Conservation (phyloP, 2,797 vertebrate genomes). For the Hybognathus amarus region DNA sequence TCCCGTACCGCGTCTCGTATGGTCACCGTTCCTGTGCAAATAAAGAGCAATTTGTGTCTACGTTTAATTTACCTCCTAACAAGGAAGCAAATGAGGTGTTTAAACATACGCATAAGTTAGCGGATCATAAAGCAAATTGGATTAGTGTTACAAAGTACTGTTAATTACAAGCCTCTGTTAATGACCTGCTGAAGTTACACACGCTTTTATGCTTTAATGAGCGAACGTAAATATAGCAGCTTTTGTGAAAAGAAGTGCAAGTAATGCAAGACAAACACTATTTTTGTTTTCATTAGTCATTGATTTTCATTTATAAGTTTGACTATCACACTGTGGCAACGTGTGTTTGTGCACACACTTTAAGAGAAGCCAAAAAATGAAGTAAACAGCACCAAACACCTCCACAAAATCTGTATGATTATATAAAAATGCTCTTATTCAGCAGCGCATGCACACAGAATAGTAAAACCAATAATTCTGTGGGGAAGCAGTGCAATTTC, state of each 20-base stretch:
- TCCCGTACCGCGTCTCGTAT: constrained; percentile 51
- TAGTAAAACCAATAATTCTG: neutral
- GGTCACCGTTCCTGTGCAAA: constrained; percentile 56
- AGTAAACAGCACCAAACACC: neutral
- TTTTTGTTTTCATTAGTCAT: neutral
- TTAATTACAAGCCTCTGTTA: constrained; percentile 76
- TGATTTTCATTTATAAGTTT: neutral
- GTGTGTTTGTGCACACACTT: neutral
- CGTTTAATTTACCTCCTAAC: constrained; percentile 80
- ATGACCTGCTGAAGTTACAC: constrained; percentile 77
- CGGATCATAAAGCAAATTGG: constrained; percentile 82
- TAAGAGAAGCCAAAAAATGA: neutral
- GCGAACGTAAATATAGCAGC: constrained; percentile 69
- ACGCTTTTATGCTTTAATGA: constrained; percentile 74
- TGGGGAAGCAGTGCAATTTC: neutral
- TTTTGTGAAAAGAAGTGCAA: constrained; percentile 52
- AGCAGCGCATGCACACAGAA: neutral
- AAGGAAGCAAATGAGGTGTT: constrained; percentile 79
- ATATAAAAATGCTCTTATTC: neutral
- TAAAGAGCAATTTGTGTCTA: constrained; percentile 64
- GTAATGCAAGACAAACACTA: neutral
- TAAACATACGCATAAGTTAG: constrained; percentile 77
- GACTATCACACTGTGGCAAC: neutral
- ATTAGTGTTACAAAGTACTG: constrained; percentile 77
- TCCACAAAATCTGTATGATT: constrained; percentile 1